These are phyloP conservation scores for Pimephales promelas DNA, from an alignment of 2,113 vertebrate genomes.

Conservation along the genomic window DNA sequence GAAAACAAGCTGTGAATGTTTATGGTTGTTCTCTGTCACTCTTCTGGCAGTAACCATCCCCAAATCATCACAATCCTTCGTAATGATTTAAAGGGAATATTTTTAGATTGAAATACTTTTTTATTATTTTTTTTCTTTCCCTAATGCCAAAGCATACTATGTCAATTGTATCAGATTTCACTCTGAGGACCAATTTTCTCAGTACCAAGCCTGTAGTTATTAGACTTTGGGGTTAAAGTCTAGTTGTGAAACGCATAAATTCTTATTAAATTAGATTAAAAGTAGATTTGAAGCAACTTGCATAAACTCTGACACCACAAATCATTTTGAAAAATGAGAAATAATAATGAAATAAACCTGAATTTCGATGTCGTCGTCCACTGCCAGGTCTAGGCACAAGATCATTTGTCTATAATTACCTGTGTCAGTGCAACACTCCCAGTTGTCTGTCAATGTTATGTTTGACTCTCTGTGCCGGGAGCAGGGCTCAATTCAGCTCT, in stretches of 20 bases:
- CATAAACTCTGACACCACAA: slow-evolving; percentile 5
- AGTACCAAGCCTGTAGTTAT: not conserved
- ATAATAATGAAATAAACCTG: slow-evolving; percentile 19
- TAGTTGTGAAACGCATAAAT: slow-evolving; percentile 7
- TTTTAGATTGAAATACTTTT: slow-evolving; percentile 16
- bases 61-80: slow-evolving; percentile 38
- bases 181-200: not conserved
- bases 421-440: slow-evolving; percentile 47
- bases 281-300: slow-evolving; percentile 9
- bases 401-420: slow-evolving; percentile 34
- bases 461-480: slow-evolving; percentile 53
- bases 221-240: not conserved
- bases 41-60: slow-evolving; percentile 30
- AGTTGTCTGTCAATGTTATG: slow-evolving; percentile 49
- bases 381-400: not conserved
- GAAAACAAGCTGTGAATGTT: slow-evolving; percentile 56
- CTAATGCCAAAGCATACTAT: not conserved
- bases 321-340: slow-evolving; percentile 11
- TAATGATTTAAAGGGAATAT: not conserved
- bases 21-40: slow-evolving; percentile 32
- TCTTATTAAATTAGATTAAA: not conserved
- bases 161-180: slow-evolving; percentile 9
- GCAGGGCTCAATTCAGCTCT: slow-evolving; percentile 51
- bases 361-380: not conserved
- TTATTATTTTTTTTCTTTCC: not conserved